Evolutionary conservation across 1,140 invertebrate genomes (phyloP), one percentile per base, ranked within the genome.

Genomic region (Sarcophaga peregrina): DNA sequence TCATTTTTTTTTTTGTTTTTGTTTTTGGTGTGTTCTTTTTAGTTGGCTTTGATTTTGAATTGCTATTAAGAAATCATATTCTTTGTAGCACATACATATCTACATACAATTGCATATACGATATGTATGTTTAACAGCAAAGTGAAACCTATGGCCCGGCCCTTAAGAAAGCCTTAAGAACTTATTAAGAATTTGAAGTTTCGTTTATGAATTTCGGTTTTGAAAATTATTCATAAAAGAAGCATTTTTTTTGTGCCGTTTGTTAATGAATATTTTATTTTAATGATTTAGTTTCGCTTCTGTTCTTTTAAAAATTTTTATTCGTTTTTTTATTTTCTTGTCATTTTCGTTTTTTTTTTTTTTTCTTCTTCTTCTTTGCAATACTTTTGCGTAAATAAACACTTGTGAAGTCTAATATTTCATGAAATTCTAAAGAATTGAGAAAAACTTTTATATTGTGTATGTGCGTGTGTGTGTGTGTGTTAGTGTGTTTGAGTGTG

Each of bases 341-440:
- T 37, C 25, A 46, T 45, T 37, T 37, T 2, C 25, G 25, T 37
- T 37, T 37, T 37, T 37, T 4, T 1, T 37, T 37, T 37, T 37
- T 37, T 37, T 37, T 58, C 62, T 62, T 25, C 62, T 37, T 81
- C 3, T 25, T 48, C 9, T 48, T 78, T 78, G 48, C 50, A 78
- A 78, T 78, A 50, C 47, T 78, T 72, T 78, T 50, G 75, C 75
- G 75, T 78, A 78, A 78, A 47, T 78, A 78, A 78, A 78, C 75
- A 78, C 75, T 78, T 78, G 37, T 50, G 25, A 78, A 78, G 75
- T 78, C 47, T 78, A 78, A 78, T 50, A 78, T 78, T 78, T 78
- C 75, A 78, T 78, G 50, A 78, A 78, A 78, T 78, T 78, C 75
- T 78, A 48, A 78, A 78, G 75, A 78, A 78, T 20, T 50, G 9